Evolutionary conservation across 1,140 invertebrate species (phyloP).

Genomic region (Acyrthosiphon pisum): DNA sequence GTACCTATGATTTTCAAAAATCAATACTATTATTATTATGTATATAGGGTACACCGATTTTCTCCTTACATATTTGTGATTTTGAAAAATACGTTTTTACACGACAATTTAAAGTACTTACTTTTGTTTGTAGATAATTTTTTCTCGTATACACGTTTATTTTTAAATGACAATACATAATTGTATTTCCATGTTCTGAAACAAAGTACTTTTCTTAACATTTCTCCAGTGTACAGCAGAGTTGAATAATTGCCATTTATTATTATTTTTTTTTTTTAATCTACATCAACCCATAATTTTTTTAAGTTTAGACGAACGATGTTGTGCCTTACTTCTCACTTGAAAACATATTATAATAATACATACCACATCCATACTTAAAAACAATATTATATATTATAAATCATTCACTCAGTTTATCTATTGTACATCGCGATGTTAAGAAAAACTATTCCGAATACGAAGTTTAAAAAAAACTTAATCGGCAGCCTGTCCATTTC

Average conservation of each 20-base stretch:
- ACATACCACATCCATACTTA: neutral
- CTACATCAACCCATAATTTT: neutral
- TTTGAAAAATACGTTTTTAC: neutral
- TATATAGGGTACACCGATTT: neutral
- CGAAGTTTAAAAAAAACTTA: neutral
- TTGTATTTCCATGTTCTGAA: neutral
- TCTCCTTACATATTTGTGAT: neutral
- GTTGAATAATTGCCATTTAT: neutral
- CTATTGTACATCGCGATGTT: neutral
- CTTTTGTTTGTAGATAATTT: neutral
- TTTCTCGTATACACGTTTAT: neutral
- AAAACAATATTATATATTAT: neutral
- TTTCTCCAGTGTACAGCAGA: neutral
- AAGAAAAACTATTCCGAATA: neutral
- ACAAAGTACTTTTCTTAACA: neutral
- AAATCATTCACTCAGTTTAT: neutral
- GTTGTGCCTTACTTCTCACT: neutral
- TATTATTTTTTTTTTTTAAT: too few relatives aligned
- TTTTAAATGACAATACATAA: neutral
- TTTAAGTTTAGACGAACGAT: neutral
- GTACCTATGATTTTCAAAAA: too few relatives aligned
- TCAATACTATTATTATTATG: neutral
- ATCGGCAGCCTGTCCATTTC: neutral
- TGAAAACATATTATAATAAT: neutral
- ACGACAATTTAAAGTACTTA: neutral